These are phyloP conservation scores for Hyles euphorbiae DNA, from an alignment of 1,140 invertebrate genomes.

Conservation along the genomic window DNA sequence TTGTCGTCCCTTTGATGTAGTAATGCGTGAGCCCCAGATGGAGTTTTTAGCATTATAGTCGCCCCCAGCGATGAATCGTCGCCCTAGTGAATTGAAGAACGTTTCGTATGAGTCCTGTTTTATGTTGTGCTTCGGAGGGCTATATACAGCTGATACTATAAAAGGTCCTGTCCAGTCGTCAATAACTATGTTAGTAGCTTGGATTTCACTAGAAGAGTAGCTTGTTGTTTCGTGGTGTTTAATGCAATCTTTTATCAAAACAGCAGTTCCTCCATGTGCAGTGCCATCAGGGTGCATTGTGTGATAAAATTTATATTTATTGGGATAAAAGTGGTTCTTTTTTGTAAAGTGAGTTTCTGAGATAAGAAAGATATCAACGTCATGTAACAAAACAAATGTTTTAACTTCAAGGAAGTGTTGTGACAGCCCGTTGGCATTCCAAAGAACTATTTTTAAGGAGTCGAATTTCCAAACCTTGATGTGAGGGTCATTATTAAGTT, in stretches of 20 bases:
- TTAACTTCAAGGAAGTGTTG: constrained; percentile 15
- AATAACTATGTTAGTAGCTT: constrained; percentile 35
- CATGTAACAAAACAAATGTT: constrained; percentile 6
- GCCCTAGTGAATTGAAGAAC: constrained; percentile 43
- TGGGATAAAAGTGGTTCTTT: constrained; percentile 12
- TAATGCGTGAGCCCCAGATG: constrained; percentile 34
- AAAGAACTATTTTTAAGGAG: constrained; percentile 12
- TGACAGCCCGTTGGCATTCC: constrained; percentile 23
- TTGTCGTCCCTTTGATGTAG: constrained; percentile 24
- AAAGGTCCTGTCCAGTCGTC: constrained; percentile 19
- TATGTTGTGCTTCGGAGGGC: constrained; percentile 38
- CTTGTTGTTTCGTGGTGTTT: constrained; percentile 18
- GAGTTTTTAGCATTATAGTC: constrained; percentile 50
- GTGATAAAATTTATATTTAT: constrained; percentile 13
- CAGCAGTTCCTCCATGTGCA: constrained; percentile 8
- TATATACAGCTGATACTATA: constrained; percentile 43
- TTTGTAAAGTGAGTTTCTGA: constrained; percentile 23
- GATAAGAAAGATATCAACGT: constrained; percentile 19
- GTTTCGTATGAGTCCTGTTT: constrained; percentile 32
- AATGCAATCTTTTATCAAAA: constrained; percentile 10
- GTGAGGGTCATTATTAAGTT: constrained; percentile 10
- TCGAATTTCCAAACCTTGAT: constrained; percentile 7
- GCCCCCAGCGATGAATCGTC: constrained; percentile 43
- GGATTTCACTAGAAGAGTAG: constrained; percentile 9
- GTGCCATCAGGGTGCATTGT: constrained; percentile 19